Percentiles rank a stretch among this genome's conserved stretches.
Evolutionary conservation across 53 echinoderm and acorn worm species (phyloP).

Genomic region (Astropecten irregularis): DNA sequence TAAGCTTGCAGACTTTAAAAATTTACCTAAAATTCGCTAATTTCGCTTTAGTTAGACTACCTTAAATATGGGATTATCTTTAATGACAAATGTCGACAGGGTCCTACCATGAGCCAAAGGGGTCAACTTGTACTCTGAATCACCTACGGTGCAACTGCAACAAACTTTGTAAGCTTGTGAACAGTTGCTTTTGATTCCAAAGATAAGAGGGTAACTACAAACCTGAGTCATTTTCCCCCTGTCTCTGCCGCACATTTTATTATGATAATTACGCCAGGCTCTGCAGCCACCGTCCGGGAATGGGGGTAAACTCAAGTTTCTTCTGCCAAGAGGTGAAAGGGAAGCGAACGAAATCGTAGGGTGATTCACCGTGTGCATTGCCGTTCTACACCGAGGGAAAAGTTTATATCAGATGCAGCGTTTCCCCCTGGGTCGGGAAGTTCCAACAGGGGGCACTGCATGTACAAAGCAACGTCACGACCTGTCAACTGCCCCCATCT

Average conservation of each 20-base stretch:
- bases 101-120: too few relatives aligned
- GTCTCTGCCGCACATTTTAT: not conserved
- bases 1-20: too few relatives aligned
- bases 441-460: not conserved
- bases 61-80: too few relatives aligned
- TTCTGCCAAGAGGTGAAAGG: not conserved
- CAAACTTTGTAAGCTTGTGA: not conserved
- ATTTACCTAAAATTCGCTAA: too few relatives aligned
- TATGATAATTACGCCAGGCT: not conserved
- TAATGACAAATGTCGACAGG: too few relatives aligned
- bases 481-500: not conserved
- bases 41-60: too few relatives aligned
- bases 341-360: not conserved
- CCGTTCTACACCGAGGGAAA: too few relatives aligned
- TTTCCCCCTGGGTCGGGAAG: not conserved
- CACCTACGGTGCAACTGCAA: too few relatives aligned
- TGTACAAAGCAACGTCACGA: not conserved
- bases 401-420: not conserved
- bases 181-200: not conserved
- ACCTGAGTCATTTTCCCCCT: not conserved
- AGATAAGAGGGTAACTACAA: not conserved
- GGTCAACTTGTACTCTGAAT: too few relatives aligned
- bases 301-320: not conserved
- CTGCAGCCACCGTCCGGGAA: not conserved
- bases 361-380: constrained; percentile 17